Evolutionary conservation across 2,113 vertebrate species (phyloP), one percentile per base, ranked within the genome.

Genomic region (Daboia siamensis): DNA sequence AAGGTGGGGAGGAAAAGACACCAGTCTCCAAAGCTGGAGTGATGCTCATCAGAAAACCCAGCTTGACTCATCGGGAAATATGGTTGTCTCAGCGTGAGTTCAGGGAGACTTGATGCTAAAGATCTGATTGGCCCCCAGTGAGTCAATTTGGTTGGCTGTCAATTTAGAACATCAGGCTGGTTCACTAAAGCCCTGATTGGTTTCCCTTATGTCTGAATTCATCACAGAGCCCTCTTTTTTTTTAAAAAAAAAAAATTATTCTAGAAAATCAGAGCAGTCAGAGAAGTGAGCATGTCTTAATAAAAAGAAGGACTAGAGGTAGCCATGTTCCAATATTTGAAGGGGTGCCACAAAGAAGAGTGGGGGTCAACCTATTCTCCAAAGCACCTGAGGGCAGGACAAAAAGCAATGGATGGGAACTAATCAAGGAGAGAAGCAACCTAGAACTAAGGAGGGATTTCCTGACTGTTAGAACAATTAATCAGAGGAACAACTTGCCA

Each of bases 101-200:
- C 86, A 87, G 93, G 92, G 69, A 57, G 96, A 92, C 93, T 90
- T 90, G 94, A 90, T 95, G 92, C 64, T 91, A 94, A 93, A 80
- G 61, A 87, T 89, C 88, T 33, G 91, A 80, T 91, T 95, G 74
- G 92, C 91, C 96, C 88, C 93, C 87, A 54, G 64, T 94, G 94
- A 86, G 94, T 39, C 29, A 13, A 92, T 93, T 94, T 94, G 39
- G 52, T 44, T 56, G 91, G 57, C 55, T 96, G 93, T 74, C 90
- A 95, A 86, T 94, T 97, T 92, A 96, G 88, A 88, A 55, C 93
- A 29, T 86, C 91, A 95, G 94, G 95, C 92, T 90, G 69, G 91
- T 39, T 59, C 39, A 88, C 90, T 95, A 92, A 94, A 93, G 86
- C 55, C 89, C 64, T 95, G 93, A 96, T 90, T 96, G 93, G 94